A percentile compares a stretch with the other conserved stretches of the same genome.
Evolutionary conservation across 2,888 invertebrate genomes (phyloP).

Genomic region (Trilocha varians): DNA sequence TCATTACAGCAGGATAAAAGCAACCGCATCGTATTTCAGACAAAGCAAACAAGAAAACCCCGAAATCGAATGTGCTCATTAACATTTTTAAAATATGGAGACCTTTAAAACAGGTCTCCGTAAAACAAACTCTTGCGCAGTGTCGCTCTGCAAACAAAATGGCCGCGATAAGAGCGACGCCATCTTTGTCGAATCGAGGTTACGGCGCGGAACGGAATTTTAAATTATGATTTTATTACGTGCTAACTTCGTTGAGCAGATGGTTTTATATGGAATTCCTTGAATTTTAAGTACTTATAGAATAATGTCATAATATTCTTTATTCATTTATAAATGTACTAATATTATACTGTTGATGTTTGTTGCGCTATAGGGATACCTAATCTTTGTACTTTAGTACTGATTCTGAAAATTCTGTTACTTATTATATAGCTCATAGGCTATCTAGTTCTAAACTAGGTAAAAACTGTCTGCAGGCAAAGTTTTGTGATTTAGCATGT

Average conservation of each 20-base stretch:
- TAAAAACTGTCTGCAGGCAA: no score
- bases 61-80: constrained; percentile 33
- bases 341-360: no score
- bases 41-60: background rate
- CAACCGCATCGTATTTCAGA: background rate
- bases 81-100: constrained; percentile 43
- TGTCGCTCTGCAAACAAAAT: constrained; percentile 54
- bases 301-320: no score
- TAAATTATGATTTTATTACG: constrained; percentile 52
- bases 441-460: no score
- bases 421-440: no score
- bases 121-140: constrained; percentile 67
- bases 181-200: constrained; percentile 66
- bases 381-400: no score
- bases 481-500: no score
- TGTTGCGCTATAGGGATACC: no score
- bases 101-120: constrained; percentile 61
- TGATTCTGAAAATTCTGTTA: no score
- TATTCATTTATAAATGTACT: no score
- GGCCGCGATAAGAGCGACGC: constrained; percentile 61
- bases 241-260: constrained; percentile 12
- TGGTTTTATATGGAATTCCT: constrained; percentile 16
- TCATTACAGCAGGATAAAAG: background rate
- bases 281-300: no score
- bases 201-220: constrained; percentile 50